A percentile compares a stretch with the other conserved stretches of the same genome.
Evolutionary conservation across 2,113 vertebrate genomes (phyloP).

Genomic region (Mobula birostris): DNA sequence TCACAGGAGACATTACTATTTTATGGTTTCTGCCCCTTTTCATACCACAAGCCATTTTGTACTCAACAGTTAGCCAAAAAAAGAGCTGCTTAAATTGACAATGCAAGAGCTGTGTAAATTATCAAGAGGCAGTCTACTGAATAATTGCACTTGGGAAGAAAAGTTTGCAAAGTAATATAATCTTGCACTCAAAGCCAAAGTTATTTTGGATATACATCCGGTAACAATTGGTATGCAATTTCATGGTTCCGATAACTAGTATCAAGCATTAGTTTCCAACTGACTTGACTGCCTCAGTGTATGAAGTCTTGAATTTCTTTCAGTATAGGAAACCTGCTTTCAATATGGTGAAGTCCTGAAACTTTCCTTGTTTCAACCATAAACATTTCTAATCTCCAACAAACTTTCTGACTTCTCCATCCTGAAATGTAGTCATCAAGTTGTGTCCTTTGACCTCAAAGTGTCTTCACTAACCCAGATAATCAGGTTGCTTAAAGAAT

Average conservation of each 20-base stretch:
- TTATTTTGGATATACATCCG: neutral
- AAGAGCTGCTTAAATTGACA: conserved; percentile 14
- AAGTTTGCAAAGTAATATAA: neutral
- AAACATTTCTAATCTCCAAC: neutral
- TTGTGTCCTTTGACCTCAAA: no score
- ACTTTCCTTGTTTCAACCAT: neutral
- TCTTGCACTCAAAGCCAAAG: neutral
- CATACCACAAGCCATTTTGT: neutral
- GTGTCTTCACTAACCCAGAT: no score
- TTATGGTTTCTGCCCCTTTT: neutral
- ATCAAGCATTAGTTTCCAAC: neutral
- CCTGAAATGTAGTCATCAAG: no score
- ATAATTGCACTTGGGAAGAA: neutral
- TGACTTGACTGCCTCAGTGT: neutral
- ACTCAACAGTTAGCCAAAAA: conserved; percentile 12
- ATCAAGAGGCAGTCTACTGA: neutral
- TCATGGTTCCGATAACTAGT: neutral
- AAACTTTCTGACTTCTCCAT: no score
- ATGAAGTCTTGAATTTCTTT: no score
- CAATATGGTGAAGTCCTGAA: neutral
- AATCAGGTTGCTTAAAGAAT: no score
- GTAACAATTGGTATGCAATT: neutral
- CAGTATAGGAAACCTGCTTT: neutral
- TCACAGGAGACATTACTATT: conserved; percentile 6
- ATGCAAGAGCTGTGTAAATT: conserved; percentile 18